These are phyloP conservation scores for Leptogaster cylindrica DNA, from an alignment of 2,888 invertebrate species.

Conservation along the genomic window DNA sequence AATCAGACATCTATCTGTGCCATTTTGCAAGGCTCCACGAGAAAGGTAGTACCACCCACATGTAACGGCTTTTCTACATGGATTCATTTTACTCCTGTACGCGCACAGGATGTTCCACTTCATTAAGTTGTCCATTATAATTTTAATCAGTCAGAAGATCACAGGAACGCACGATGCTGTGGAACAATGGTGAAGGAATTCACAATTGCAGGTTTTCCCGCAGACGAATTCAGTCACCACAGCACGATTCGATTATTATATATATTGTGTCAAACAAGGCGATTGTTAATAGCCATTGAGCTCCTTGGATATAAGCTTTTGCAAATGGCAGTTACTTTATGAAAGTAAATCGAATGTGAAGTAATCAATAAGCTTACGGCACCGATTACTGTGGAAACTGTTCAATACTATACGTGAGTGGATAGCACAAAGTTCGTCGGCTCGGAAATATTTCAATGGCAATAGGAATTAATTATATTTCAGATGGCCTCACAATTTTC, in stretches of 20 bases:
- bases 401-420: slow-evolving; percentile 16
- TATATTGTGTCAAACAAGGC: slow-evolving; percentile 2
- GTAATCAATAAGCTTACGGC: slow-evolving; percentile 32
- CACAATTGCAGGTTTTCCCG: slow-evolving; percentile 29
- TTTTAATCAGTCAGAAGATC: slow-evolving; percentile 44
- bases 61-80: slow-evolving; percentile 16
- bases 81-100: slow-evolving; percentile 31
- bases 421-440: slow-evolving; percentile 9
- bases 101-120: slow-evolving; percentile 39
- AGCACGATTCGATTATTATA: slow-evolving; percentile 8
- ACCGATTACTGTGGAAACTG: slow-evolving; percentile 15
- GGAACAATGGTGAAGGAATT: slow-evolving; percentile 13
- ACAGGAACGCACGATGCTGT: slow-evolving; percentile 38
- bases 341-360: slow-evolving; percentile 35
- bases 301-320: too few relatives aligned
- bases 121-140: slow-evolving; percentile 40
- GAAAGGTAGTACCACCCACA: slow-evolving; percentile 1
- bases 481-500: slow-evolving; percentile 7
- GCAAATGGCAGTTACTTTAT: slow-evolving; percentile 23
- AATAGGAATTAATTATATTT: slow-evolving; percentile 27
- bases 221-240: slow-evolving; percentile 3
- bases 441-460: slow-evolving; percentile 5
- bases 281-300: slow-evolving; percentile 6
- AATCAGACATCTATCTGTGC: background rate
- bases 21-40: background rate